These are phyloP conservation scores for Euclidia mi DNA, from an alignment of 2,888 invertebrate genomes.

Conservation along the genomic window DNA sequence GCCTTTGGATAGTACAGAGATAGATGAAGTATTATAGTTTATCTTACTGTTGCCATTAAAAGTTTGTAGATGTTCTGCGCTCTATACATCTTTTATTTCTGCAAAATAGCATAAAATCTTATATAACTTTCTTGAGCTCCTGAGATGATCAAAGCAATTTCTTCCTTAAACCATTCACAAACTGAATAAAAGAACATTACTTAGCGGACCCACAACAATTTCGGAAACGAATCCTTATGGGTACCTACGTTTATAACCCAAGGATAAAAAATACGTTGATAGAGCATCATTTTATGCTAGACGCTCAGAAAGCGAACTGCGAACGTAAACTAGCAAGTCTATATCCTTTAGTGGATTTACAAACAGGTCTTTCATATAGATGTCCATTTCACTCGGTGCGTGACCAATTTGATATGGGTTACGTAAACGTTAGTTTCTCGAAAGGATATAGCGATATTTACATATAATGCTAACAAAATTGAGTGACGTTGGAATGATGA, in stretches of 20 bases:
- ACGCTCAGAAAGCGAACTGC: conserved; percentile 20
- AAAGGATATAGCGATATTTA: conserved; percentile 56
- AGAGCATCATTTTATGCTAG: conserved; percentile 37
- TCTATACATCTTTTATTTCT: background rate
- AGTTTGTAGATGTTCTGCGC: too few species aligned
- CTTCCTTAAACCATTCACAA: background rate
- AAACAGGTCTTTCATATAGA: conserved; percentile 52
- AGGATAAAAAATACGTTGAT: conserved; percentile 38
- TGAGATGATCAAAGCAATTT: background rate
- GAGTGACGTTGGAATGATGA: conserved; percentile 70
- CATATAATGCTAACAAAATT: conserved; percentile 67
- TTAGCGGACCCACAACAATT: conserved; percentile 1
- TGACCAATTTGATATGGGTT: conserved; percentile 59
- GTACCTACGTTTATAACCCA: conserved; percentile 3
- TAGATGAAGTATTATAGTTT: too few species aligned
- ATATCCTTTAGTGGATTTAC: conserved; percentile 46
- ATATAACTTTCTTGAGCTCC: too few species aligned
- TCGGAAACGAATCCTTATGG: conserved; percentile 12
- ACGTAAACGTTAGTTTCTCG: conserved; percentile 48
- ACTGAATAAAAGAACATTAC: conserved; percentile 11
- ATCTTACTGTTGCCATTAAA: too few species aligned
- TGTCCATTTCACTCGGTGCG: conserved; percentile 51
- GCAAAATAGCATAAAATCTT: too few species aligned
- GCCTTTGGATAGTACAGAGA: too few species aligned
- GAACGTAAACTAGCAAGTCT: conserved; percentile 40